A percentile compares a stretch with the other conserved stretches of the same genome.
Evolutionary conservation across 1,140 invertebrate species (phyloP).

Genomic region (Prorops nasuta): DNA sequence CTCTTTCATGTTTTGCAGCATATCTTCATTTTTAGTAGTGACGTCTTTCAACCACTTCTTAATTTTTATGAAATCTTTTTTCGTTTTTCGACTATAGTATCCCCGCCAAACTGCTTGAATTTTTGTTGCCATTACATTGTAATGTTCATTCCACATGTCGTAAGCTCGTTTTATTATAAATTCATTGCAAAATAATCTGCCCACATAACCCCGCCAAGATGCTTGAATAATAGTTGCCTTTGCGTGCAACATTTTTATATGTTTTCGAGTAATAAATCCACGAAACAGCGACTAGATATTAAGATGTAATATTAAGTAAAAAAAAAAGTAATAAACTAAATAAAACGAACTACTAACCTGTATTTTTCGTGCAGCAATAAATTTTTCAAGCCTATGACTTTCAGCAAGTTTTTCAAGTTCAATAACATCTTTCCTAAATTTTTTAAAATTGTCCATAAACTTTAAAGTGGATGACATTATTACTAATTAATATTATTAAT

Average conservation of each 20-base stretch:
- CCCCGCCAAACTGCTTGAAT: conserved; percentile 39
- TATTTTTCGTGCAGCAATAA: conserved; percentile 35
- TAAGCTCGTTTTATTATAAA: conserved; percentile 15
- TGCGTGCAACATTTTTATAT: conserved; percentile 24
- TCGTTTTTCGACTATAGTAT: conserved; percentile 24
- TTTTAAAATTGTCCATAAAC: conserved; percentile 10
- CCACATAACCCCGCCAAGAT: conserved; percentile 30
- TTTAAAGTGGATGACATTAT: conserved; percentile 25
- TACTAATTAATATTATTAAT: neutral
- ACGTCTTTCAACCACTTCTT: conserved; percentile 21
- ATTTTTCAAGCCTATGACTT: conserved; percentile 15
- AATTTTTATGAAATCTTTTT: conserved; percentile 17
- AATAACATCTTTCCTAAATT: conserved; percentile 22
- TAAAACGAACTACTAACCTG: conserved; percentile 28
- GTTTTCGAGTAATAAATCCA: conserved; percentile 29
- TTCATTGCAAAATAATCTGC: conserved; percentile 12
- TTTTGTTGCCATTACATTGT: conserved; percentile 25
- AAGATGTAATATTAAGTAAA: neutral
- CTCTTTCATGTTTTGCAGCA: conserved; percentile 23
- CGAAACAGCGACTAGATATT: conserved; percentile 33
- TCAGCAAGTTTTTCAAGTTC: conserved; percentile 15
- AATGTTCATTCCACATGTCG: conserved; percentile 25
- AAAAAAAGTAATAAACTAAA: conserved; percentile 2
- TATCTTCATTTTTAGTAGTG: conserved; percentile 22
- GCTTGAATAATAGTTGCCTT: conserved; percentile 27